Evolutionary conservation across 2,113 vertebrate genomes (phyloP).

Genomic region (Willisornis vidua): DNA sequence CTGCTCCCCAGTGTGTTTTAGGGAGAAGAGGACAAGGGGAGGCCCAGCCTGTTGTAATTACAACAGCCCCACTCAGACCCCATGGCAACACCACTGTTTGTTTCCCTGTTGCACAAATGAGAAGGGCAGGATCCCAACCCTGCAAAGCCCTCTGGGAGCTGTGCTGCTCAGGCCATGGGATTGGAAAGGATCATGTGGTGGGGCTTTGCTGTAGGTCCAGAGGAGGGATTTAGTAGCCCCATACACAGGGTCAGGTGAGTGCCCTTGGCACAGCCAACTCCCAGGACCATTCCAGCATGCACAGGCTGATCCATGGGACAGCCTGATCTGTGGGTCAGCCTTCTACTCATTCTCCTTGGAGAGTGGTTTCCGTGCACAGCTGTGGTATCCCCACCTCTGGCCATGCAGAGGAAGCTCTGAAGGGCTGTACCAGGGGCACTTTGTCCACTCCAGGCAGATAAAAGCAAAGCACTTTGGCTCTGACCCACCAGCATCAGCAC

Average conservation of each 20-base stretch:
- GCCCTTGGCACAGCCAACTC: not conserved
- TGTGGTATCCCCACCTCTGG: not conserved
- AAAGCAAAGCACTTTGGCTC: not conserved
- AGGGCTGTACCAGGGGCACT: not conserved
- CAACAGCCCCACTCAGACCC: not conserved
- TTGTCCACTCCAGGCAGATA: not conserved
- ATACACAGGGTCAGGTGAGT: not conserved
- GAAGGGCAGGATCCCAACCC: not conserved
- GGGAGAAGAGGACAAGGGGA: fast-evolving
- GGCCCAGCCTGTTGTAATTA: not conserved
- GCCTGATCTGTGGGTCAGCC: not conserved
- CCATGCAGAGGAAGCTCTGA: not conserved
- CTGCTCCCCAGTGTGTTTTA: not conserved
- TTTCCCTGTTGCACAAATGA: not conserved
- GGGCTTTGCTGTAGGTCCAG: fast-evolving
- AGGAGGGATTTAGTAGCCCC: not conserved
- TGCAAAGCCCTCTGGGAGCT: not conserved
- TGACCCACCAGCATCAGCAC: not conserved
- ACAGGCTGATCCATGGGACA: not conserved
- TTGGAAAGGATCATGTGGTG: not conserved
- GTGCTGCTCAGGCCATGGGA: not conserved
- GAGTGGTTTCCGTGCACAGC: not conserved
- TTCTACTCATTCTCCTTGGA: not conserved
- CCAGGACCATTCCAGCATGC: not conserved
- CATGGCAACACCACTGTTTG: not conserved